These are phyloP conservation scores for Tinamus guttatus DNA, from an alignment of 2,113 vertebrate species.

Conservation along the genomic window DNA sequence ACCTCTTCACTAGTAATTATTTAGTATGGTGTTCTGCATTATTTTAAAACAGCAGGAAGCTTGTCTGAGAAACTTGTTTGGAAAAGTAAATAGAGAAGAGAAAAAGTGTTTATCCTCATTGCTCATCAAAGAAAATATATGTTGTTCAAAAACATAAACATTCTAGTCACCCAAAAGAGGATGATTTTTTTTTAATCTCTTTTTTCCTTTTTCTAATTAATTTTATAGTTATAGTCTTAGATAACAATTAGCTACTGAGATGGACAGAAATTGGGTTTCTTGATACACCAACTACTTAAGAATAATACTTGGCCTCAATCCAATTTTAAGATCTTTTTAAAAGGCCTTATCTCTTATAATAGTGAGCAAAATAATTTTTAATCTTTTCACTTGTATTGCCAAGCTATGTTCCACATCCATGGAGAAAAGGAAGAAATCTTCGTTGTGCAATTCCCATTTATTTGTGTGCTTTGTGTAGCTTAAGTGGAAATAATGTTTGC, in stretches of 20 bases:
- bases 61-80: constrained; percentile 25
- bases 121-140: neutral
- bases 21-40: neutral
- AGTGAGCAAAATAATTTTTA: neutral
- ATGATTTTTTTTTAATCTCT: neutral
- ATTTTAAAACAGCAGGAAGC: constrained; percentile 24
- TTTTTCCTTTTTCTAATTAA: neutral
- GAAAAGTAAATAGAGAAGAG: constrained; percentile 10
- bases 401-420: neutral
- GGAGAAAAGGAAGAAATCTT: neutral
- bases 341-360: neutral
- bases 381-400: neutral
- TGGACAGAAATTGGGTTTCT: neutral
- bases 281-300: neutral
- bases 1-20: constrained; percentile 27
- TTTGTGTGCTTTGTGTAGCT: neutral
- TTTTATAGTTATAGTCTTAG: neutral
- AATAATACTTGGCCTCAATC: neutral
- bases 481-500: neutral
- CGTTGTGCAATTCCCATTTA: neutral
- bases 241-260: neutral
- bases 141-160: neutral
- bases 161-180: neutral
- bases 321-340: neutral
- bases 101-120: neutral